Evolutionary conservation across 2,888 invertebrate genomes (phyloP), one percentile per base, ranked within the genome.

Genomic region (Caenorhabditis doughertyi): DNA sequence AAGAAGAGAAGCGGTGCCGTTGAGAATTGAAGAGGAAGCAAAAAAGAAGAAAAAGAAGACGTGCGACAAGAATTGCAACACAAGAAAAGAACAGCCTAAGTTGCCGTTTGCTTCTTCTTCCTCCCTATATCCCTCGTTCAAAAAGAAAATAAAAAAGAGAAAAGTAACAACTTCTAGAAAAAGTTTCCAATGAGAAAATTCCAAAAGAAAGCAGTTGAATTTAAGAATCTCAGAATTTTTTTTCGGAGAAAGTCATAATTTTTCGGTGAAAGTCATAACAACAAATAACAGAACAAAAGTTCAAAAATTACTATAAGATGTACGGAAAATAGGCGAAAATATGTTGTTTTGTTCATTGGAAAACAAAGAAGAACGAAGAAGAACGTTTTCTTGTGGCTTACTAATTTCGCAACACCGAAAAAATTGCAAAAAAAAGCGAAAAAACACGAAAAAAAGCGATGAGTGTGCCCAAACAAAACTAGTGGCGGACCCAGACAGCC

Each of bases 361-460:
- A n/a, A n/a, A n/a, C n/a, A 29, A n/a, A 56, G 29, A 27, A 56
- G 7, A 16, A 18, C 5, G 18, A 29, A 29, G 9, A 13, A 42
- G n/a, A 35, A 21, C 13, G 51, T 44, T 44, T 3, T 9, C 9
- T 47, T 27, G 39, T 39, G 9, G 39, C 39, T 18, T 47, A 11
- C 56, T 25, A 27, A 58, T 74, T 74, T 74, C 74, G 74, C 58
- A 74, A 74, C 65, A 74, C 65, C 47, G 9, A 49, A 0, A 11
- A 13, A 49, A 32, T 21, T 16, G 16, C 35, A 35, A 7, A 35
- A 35, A 9, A 35, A 9, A 35, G 35, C 35, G 9, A 23, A 53
- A n/a, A n/a, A n/a, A n/a, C n/a, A 27, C n/a, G 55, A 29, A 8
- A 29, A 49, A 35, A 65, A 16, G 21, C 25, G 32, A 8, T 5